Evolutionary conservation across 2,888 invertebrate species (phyloP).

Genomic region (Ophioninae sp.): DNA sequence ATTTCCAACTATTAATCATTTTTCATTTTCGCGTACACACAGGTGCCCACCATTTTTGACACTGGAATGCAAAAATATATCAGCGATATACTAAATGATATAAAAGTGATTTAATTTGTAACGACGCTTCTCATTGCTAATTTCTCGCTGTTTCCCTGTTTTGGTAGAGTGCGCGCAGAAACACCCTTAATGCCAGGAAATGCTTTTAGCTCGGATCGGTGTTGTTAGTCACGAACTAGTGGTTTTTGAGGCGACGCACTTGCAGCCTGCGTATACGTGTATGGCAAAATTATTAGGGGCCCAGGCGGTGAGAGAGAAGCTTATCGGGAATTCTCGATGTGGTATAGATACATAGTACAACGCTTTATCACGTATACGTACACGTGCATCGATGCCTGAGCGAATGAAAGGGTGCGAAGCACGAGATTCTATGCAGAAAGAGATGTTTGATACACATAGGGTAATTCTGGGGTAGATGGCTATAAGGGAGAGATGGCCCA

Average conservation of each 20-base stretch:
- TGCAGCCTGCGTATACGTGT: background rate
- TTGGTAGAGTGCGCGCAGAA: slow-evolving; percentile 21
- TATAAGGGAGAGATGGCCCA: too few relatives aligned
- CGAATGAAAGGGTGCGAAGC: slow-evolving; percentile 4
- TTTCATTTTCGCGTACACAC: too few relatives aligned
- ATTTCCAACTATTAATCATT: too few relatives aligned
- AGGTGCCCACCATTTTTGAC: too few relatives aligned
- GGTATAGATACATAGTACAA: slow-evolving; percentile 35
- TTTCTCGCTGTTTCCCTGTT: slow-evolving; percentile 30
- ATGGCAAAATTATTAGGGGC: slow-evolving; percentile 33
- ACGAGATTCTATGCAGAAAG: slow-evolving; percentile 2
- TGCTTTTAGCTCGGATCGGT: slow-evolving; percentile 42
- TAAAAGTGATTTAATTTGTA: background rate
- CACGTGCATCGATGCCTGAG: background rate
- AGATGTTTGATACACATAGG: background rate
- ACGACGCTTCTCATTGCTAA: slow-evolving; percentile 1
- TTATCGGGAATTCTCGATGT: slow-evolving; percentile 58
- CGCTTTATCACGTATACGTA: slow-evolving; percentile 22
- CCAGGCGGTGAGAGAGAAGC: slow-evolving; percentile 50
- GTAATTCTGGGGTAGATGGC: too few relatives aligned
- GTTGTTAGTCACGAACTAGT: slow-evolving; percentile 52
- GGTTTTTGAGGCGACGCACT: slow-evolving; percentile 38
- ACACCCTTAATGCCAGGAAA: slow-evolving; percentile 30
- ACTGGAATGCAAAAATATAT: too few relatives aligned
- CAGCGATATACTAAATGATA: too few relatives aligned